Percentiles rank a stretch among this genome's conserved stretches.
These are phyloP conservation scores for Eclectus roratus DNA, from an alignment of 2,113 vertebrate genomes.

Conservation along the genomic window DNA sequence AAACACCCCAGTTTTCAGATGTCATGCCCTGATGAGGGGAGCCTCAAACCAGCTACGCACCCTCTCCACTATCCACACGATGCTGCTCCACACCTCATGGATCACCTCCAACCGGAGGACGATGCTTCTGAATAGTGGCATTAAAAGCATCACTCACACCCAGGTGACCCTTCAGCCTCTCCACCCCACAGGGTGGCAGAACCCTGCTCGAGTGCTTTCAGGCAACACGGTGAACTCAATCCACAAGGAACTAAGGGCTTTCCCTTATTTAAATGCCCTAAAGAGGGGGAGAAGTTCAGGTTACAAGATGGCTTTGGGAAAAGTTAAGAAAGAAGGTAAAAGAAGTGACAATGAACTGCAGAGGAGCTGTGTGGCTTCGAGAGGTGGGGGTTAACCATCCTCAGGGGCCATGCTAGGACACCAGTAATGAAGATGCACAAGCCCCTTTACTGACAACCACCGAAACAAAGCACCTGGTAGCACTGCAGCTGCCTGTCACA, in stretches of 20 bases:
- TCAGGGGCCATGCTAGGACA: not conserved
- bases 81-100: not conserved
- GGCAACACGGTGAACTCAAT: not conserved
- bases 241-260: not conserved
- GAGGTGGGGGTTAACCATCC: not conserved
- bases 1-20: no score
- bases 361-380: not conserved
- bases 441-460: not conserved
- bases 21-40: accelerated
- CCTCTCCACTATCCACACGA: not conserved
- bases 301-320: not conserved
- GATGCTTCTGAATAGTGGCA: not conserved
- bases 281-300: not conserved
- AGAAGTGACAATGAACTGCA: not conserved
- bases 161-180: not conserved
- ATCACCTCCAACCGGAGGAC: not conserved
- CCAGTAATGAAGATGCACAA: not conserved
- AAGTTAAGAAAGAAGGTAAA: not conserved
- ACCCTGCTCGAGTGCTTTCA: not conserved
- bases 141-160: not conserved
- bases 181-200: not conserved
- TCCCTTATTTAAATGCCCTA: not conserved
- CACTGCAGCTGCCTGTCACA: not conserved
- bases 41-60: accelerated
- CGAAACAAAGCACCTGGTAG: not conserved